Base-by-base conservation (phyloP, 1,140 invertebrate genomes). In the Nebria ingens region DNA sequence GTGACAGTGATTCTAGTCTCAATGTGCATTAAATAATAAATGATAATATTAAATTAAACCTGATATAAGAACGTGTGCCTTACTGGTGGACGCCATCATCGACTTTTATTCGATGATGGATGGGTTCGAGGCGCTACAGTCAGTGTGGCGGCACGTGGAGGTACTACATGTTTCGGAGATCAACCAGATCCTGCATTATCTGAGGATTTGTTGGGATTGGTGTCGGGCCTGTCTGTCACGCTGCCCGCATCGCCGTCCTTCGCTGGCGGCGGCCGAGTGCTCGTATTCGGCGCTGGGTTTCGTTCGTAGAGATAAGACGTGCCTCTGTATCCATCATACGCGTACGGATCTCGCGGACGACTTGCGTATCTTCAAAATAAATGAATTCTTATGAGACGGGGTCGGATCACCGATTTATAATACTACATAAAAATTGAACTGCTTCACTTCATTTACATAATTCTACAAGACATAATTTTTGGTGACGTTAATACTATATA, bases 271-370 rank as follows among this genome's bases (percentile, higher is more conserved):
- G 58, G 51, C 19, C 52, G 22, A 12, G 55, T 53, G 0, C 59
- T 63, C 11, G 60, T 72, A 19, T 69, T 72, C n/a, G 71, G 69
- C 21, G 70, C 71, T 59, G 71, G 70, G 0, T 65, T 61, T 23
- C 73, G 67, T 57, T 73, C 73, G 57, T 73, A 72, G 53, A 71
- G 64, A 60, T 73, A 73, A 52, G 71, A 73, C 11, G 71, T 73
- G 49, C 71, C 71, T 20, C 73, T 64, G 67, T 74, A 63, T 34
- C 71, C 70, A 56, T 72, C 70, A 56, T 73, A 68, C 65, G 67
- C 71, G 65, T 73, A 65, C 3, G 63, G 71, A 68, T 74, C 70
- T 59, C 69, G 63, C 0, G 70, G 71, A 59, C 71, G 64, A 64
- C 34, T 34, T 0, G 12, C 9, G 12, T 40, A 29, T 19, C 21